Conservation (phyloP, 2,113 vertebrate genomes). For the Nesogale talazaci region DNA sequence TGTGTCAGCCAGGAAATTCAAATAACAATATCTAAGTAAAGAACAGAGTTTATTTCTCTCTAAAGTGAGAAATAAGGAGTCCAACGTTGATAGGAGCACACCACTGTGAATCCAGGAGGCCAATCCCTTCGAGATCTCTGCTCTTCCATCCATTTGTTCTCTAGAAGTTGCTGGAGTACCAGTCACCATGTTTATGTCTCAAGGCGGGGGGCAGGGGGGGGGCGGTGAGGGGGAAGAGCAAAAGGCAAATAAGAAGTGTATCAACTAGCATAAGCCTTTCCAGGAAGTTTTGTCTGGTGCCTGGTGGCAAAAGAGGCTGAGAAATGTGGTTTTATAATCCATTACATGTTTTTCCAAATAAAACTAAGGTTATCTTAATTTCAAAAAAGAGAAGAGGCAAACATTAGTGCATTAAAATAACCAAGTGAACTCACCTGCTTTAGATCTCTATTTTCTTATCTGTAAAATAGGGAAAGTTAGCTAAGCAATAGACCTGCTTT, state of each 20-base stretch:
- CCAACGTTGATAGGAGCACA: too few relatives aligned
- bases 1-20: not conserved
- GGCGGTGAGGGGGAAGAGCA: not conserved
- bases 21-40: not conserved
- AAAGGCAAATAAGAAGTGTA: not conserved
- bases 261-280: too few relatives aligned
- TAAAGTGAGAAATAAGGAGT: not conserved
- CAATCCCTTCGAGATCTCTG: not conserved
- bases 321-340: not conserved
- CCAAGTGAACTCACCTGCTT: not conserved
- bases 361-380: conserved; percentile 28
- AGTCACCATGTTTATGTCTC: not conserved
- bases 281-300: not conserved
- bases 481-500: not conserved
- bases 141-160: not conserved
- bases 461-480: conserved; percentile 3
- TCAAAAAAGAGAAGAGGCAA: not conserved
- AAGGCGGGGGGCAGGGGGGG: too few relatives aligned
- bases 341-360: conserved; percentile 23
- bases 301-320: not conserved
- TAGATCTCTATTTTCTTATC: not conserved
- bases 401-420: not conserved
- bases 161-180: not conserved
- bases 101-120: not conserved
- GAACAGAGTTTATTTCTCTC: not conserved